Base-by-base conservation (phyloP, 2,797 vertebrate species). In the Pseudochromis fuscus region DNA sequence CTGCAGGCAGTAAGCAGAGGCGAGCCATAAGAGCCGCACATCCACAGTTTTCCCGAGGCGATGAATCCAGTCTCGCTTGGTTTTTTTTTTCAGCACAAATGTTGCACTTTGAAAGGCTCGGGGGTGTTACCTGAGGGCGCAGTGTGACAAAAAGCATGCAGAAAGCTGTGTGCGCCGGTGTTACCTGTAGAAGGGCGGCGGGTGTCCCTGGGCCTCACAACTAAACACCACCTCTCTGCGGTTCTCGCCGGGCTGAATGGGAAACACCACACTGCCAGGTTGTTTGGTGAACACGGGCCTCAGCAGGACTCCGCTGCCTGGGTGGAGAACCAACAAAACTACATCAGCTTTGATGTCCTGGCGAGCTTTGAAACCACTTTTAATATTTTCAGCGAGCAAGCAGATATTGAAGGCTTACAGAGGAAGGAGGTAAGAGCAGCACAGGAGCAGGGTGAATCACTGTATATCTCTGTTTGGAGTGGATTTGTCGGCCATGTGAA, bases 181-280 rank as follows among this genome's bases (percentile, higher is more conserved):
- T 93, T 89, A 98, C 97, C 97, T 96, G 88, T 97, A 94, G 37
- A 92, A 94, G 30, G 96, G 96, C 3, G 91, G 89, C 23, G 97
- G 96, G 67, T 96, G 95, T 83, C 97, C 97, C 83, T 95, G 94
- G 15, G 95, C 97, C 87, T 98, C 96, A 1, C 97, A 98, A 86
- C 86, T 96, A 82, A 98, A 95, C 84, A 95, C 96, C 81, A 98
- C 95, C 82, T 96, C 95, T 74, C 94, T 94, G 77, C 94, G 95
- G 48, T 83, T 91, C 80, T 98, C 96, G 0, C 89, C 88, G 0
- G 95, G 93, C 72, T 95, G 95, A 90, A 98, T 69, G 25, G 97
- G 96, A 85, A 98, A 98, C 86, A 97, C 95, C 45, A 96, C 28
- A 30, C 94, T 95, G 88, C 94, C 94, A 2, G 97, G 97, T 75